Conservation (phyloP, 2,113 vertebrate species). For the Ranitomeya variabilis region DNA sequence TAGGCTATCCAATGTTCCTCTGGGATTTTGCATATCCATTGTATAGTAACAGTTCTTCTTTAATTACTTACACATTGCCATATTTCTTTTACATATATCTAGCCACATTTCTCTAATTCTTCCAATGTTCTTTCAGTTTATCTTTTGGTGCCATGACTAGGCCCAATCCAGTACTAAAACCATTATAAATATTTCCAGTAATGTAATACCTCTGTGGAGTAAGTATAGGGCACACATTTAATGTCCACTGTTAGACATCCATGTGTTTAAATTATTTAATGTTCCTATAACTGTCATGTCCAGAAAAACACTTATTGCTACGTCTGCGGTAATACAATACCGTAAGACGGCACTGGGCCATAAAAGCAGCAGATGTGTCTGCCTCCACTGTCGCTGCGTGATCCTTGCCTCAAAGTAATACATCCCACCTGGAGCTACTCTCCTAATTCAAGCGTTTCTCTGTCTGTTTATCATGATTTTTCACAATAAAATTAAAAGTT, state of each 20-base stretch:
- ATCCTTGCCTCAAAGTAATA: neutral
- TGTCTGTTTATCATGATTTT: neutral
- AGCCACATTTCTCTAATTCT: neutral
- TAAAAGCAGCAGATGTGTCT: conserved; percentile 46
- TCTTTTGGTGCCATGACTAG: conserved; percentile 20
- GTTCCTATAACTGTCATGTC: conserved; percentile 38
- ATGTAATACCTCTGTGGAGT: conserved; percentile 29
- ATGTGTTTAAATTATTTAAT: conserved; percentile 35
- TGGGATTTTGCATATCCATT: neutral
- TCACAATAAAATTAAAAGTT: neutral
- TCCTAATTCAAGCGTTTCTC: neutral
- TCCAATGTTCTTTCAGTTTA: neutral
- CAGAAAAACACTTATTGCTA: conserved; percentile 28
- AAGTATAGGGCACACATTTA: conserved; percentile 30
- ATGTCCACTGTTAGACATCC: neutral
- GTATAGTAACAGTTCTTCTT: neutral
- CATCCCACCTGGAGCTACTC: neutral
- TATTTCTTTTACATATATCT: neutral
- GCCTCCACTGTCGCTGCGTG: neutral
- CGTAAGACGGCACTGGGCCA: neutral
- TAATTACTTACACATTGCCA: neutral
- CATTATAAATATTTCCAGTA: conserved; percentile 41
- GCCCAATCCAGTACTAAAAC: conserved; percentile 12
- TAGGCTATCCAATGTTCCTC: no score
- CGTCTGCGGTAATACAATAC: conserved; percentile 27